These are phyloP conservation scores for Papilio helenus DNA, from an alignment of 1,140 invertebrate species.

Conservation along the genomic window DNA sequence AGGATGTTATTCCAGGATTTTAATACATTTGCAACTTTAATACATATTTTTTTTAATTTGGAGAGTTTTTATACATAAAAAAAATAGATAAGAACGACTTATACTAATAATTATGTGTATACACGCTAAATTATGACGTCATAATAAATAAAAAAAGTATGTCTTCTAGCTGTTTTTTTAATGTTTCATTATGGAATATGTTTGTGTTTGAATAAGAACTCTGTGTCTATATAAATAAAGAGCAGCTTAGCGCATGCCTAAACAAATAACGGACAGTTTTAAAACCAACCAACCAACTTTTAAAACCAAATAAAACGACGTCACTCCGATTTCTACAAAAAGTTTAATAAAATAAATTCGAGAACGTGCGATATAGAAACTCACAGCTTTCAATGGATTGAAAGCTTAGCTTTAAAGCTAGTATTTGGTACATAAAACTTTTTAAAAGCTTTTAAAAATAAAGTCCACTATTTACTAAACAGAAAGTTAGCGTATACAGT, in stretches of 20 bases:
- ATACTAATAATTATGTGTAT: no score
- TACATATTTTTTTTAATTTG: no score
- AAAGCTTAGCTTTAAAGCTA: not conserved
- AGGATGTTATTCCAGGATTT: not conserved
- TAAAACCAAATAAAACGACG: not conserved
- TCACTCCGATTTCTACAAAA: not conserved
- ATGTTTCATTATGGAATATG: no score
- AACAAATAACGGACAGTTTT: not conserved
- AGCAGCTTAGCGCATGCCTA: no score
- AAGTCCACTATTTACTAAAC: not conserved
- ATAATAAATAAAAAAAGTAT: no score
- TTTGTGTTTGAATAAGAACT: no score
- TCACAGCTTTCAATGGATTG: not conserved
- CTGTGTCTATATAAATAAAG: no score
- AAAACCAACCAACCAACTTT: not conserved
- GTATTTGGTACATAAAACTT: not conserved
- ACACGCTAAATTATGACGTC: no score
- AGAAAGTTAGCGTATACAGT: not conserved
- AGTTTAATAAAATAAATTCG: constrained; percentile 5
- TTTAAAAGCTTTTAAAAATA: constrained; percentile 2
- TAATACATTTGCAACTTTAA: not conserved
- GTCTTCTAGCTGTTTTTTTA: no score
- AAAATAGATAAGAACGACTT: no score
- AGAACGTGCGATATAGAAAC: not conserved
- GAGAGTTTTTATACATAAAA: no score